Conservation (phyloP, 2,888 invertebrate genomes). For the Caenorhabditis sulstoni region DNA sequence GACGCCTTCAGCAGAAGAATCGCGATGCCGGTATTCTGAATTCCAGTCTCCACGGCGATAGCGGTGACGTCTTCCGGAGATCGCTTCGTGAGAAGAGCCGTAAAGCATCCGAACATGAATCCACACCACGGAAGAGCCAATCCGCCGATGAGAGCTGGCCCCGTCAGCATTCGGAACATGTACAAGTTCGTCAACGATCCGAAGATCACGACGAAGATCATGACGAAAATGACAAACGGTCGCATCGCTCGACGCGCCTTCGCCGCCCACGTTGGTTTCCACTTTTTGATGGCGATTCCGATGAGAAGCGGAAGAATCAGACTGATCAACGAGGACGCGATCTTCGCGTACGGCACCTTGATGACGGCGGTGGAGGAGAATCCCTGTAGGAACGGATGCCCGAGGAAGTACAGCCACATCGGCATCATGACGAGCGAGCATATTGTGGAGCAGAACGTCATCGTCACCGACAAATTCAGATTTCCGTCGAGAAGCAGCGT, state of each 20-base stretch:
- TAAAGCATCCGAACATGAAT: conserved; percentile 82
- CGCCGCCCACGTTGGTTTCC: conserved; percentile 80
- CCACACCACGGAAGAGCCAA: conserved; percentile 82
- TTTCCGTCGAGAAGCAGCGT: conserved; percentile 93
- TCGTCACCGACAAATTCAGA: conserved; percentile 92
- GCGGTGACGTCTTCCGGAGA: conserved; percentile 79
- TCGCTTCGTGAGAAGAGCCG: conserved; percentile 78
- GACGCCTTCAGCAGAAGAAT: conserved; percentile 81
- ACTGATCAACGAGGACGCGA: conserved; percentile 80
- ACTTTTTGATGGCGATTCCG: conserved; percentile 82
- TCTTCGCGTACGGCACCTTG: conserved; percentile 64
- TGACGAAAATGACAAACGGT: conserved; percentile 82
- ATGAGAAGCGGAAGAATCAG: conserved; percentile 82
- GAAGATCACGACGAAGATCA: conserved; percentile 81
- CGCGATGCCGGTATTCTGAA: conserved; percentile 82
- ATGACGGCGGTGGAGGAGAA: conserved; percentile 64
- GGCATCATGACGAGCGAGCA: conserved; percentile 87
- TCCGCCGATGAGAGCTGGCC: conserved; percentile 80
- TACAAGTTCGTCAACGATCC: conserved; percentile 82
- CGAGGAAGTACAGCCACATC: conserved; percentile 83
- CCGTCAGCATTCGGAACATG: conserved; percentile 82
- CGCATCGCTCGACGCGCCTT: conserved; percentile 78
- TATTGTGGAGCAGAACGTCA: conserved; percentile 93
- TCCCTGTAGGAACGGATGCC: conserved; percentile 79
- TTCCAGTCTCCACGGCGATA: conserved; percentile 81